Evolutionary conservation across 2,113 vertebrate species (phyloP), one percentile per base, ranked within the genome.

Genomic region (Silurus asotus): DNA sequence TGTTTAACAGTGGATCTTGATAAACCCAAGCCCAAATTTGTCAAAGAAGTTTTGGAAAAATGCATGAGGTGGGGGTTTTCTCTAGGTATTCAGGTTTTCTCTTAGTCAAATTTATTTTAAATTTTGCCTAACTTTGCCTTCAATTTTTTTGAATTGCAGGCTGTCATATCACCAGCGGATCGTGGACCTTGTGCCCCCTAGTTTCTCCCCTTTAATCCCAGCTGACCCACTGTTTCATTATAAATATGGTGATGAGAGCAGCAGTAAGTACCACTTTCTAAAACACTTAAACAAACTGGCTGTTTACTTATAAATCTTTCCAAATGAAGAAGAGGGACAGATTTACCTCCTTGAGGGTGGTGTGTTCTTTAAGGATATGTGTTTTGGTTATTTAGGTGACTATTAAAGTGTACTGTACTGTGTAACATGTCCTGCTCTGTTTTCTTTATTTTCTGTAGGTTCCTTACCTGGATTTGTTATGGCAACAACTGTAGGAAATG

Each of bases 151-250:
- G 28, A 14, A 55, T 93, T 88, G 0, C 91, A 99, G 98, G 90
- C 96, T 99, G 84, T 99, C 98, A 5, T 99, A 99, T 89, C 97
- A 99, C 91, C 98, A 99, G 91, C 93, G 96, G 82, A 99, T 99
- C 86, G 95, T 99, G 93, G 98, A 99, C 93, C 95, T 99, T 80
- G 97, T 99, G 91, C 97, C 98, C 82, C 91, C 97, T 64, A 96
- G 95, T 77, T 99, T 99, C 95, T 94, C 98, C 19, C 94, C 95
- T 7, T 94, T 99, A 51, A 96, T 97, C 91, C 98, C 98, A 61
- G 95, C 96, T 81, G 96, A 97, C 55, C 97, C 97, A 64, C 89
- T 95, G 59, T 99, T 96, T 89, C 87, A 94, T 74, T 97, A 96
- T 93, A 99, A 99, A 93, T 99, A 98, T 0, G 90, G 78, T 51